phyloP scores from a whole-genome alignment of 2,113 vertebrate genomes.

The Cyanistes caeruleus region DNA sequence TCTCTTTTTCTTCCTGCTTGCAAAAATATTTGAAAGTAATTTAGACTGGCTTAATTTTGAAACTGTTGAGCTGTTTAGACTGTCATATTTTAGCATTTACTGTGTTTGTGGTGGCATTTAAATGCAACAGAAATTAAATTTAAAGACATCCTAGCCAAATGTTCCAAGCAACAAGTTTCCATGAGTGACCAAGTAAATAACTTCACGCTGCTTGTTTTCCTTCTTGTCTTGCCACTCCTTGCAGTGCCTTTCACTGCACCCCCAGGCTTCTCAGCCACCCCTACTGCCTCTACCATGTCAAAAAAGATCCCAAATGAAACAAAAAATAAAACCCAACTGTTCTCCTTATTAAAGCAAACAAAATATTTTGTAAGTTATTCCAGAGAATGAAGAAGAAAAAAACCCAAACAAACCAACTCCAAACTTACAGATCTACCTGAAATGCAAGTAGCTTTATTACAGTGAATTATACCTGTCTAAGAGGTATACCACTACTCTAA shows the following conservation, averaged over 20 bases:
- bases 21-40: not conserved
- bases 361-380: not conserved
- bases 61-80: not conserved
- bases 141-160: not conserved
- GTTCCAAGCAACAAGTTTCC: not conserved
- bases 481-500: not conserved
- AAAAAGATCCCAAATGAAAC: not conserved
- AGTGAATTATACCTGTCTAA: not conserved
- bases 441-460: not conserved
- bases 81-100: not conserved
- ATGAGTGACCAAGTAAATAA: not conserved
- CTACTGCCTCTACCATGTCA: not conserved
- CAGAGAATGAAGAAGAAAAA: not conserved
- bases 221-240: not conserved
- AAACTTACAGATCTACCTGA: not conserved
- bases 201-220: not conserved
- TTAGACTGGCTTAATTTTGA: not conserved
- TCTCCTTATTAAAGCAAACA: not conserved
- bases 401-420: not conserved
- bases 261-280: not conserved
- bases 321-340: not conserved
- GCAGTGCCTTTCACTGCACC: not conserved
- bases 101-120: conserved; percentile 38
- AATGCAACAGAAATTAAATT: conserved; percentile 30
- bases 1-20: not conserved